A percentile compares a stretch with the other conserved stretches of the same genome.
Conservation (phyloP, 2,797 vertebrate genomes). For the Melanotaenia parkinsoni region DNA sequence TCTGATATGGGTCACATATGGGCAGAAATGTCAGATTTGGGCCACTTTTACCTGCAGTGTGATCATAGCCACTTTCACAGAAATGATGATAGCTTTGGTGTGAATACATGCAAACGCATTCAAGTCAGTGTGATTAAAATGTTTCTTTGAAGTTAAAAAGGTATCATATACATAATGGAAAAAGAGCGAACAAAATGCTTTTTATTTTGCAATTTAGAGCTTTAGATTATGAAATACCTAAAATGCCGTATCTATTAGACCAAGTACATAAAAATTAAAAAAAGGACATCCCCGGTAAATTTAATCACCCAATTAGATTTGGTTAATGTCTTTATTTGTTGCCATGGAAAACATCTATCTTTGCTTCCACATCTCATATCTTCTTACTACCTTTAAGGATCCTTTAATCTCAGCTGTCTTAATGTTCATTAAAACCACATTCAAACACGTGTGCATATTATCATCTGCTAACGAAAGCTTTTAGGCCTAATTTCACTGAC, state of each 20-base stretch:
- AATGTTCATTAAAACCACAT: slow-evolving; percentile 60
- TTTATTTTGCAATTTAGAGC: neutral
- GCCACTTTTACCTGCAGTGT: too few species aligned
- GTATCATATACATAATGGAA: too few species aligned
- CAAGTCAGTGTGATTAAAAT: too few species aligned
- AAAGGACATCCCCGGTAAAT: neutral
- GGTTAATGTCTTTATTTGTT: slow-evolving; percentile 36
- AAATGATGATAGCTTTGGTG: too few species aligned
- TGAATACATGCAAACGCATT: too few species aligned
- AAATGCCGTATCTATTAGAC: slow-evolving; percentile 13
- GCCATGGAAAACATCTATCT: slow-evolving; percentile 18
- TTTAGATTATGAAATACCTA: neutral
- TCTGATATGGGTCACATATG: too few species aligned
- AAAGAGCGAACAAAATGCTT: too few species aligned
- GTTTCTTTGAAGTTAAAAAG: too few species aligned
- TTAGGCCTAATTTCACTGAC: slow-evolving; percentile 66
- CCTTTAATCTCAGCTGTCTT: slow-evolving; percentile 68
- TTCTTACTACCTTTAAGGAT: slow-evolving; percentile 45
- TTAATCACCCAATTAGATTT: slow-evolving; percentile 31
- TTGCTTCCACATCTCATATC: slow-evolving; percentile 16
- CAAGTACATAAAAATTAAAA: neutral
- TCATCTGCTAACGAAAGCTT: slow-evolving; percentile 58
- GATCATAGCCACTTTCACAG: too few species aligned
- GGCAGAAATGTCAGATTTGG: too few species aligned
- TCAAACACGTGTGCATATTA: slow-evolving; percentile 53